Conservation (phyloP, 1,140 invertebrate genomes). For the Drosophila leontia region DNA sequence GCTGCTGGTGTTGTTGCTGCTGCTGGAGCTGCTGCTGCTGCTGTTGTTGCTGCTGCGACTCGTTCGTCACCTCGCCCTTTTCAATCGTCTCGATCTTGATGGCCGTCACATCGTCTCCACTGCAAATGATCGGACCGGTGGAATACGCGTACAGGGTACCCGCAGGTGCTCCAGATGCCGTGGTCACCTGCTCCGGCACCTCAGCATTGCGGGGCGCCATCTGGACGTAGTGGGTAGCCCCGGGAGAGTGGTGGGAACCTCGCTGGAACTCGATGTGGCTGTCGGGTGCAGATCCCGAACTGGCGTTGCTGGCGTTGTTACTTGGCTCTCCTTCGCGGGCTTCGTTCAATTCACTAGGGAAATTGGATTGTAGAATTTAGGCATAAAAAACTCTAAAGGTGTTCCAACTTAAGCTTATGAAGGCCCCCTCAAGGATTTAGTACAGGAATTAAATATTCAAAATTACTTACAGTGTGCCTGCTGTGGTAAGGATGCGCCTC, state of each 20-base stretch:
- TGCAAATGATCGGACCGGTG: slow-evolving; percentile 68
- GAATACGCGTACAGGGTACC: slow-evolving; percentile 66
- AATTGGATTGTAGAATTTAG: background rate
- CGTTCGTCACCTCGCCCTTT: slow-evolving; percentile 54
- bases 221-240: slow-evolving; percentile 71
- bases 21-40: slow-evolving; percentile 62
- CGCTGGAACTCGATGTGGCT: slow-evolving; percentile 69
- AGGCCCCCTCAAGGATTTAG: too few relatives aligned
- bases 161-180: slow-evolving; percentile 27
- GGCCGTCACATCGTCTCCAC: slow-evolving; percentile 55
- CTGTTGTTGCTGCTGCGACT: slow-evolving; percentile 63
- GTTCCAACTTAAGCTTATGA: too few relatives aligned
- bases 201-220: slow-evolving; percentile 75
- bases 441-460: too few relatives aligned
- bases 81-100: slow-evolving; percentile 79
- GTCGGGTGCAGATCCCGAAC: slow-evolving; percentile 59
- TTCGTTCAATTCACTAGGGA: slow-evolving; percentile 68
- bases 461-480: slow-evolving; percentile 75
- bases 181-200: slow-evolving; percentile 56
- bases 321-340: slow-evolving; percentile 65
- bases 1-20: slow-evolving; percentile 57
- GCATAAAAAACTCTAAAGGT: too few relatives aligned
- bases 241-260: slow-evolving; percentile 60
- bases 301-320: slow-evolving; percentile 59
- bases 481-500: slow-evolving; percentile 76